Base-by-base conservation (phyloP, 2,113 vertebrate species). In the Peromyscus polionotus region DNA sequence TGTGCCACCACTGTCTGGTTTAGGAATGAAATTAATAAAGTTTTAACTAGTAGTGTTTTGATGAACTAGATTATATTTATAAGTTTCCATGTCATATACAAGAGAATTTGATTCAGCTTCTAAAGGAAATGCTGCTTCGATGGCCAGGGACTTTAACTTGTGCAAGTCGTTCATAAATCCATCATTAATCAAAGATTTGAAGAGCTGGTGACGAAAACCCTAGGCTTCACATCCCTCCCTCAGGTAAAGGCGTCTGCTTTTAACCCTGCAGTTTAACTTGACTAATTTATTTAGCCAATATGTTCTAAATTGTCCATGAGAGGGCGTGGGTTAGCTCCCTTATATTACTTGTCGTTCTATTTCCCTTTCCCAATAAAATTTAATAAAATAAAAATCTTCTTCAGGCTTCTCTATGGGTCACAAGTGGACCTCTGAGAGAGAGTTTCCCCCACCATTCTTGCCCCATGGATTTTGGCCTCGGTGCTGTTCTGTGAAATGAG, bases 91-190 rank as follows among this genome's bases (percentile, higher is more conserved):
- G 85, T 67, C 31, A 54, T n/a, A 63, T 61, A 6, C 19, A 68
- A 81, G 45, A 90, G 13, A 61, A 86, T 81, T 83, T 75, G 61
- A 61, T 67, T 63, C 19, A 61, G 28, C 90, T 83, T 91, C 54
- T 79, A 77, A 90, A 17, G 61, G 81, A 72, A 93, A 17, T 88
- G 76, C 68, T 84, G 12, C 89, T 88, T 93, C 70, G 31, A 93
- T 93, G 6, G 26, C 45, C 24, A 54, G 42, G 80, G 77, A 59
- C 36, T 87, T 90, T 77, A n/a, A 48, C 59, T 81, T 87, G 42
- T 70, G 4, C 14, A 65, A 91, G 79, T 87, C 90, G 13, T 84
- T 84, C 63, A 68, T 85, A 68, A 95, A 92, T 31, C 33, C 5
- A 51, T 63, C 75, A 57, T 70, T 26, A 72, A 90, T 70, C 59